Evolutionary conservation across 2,888 invertebrate species (phyloP).

Genomic region (Cinara cedri): DNA sequence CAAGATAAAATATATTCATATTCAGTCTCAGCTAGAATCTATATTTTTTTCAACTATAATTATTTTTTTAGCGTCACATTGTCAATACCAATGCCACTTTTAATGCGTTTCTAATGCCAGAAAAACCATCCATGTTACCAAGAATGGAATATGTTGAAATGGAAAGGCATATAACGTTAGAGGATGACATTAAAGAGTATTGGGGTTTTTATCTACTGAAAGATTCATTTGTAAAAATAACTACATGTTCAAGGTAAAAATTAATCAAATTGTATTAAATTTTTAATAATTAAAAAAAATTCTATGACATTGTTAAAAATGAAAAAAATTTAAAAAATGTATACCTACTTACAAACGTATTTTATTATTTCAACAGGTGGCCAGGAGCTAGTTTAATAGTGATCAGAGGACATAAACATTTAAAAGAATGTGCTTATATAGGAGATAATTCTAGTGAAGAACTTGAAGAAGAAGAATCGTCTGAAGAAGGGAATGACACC

Average conservation of each 20-base stretch:
- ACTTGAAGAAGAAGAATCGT: conserved; percentile 68
- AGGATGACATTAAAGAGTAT: conserved; percentile 81
- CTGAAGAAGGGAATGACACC: conserved; percentile 62
- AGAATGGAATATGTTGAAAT: conserved; percentile 71
- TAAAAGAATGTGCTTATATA: conserved; percentile 80
- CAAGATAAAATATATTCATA: too few relatives aligned
- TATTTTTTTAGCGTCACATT: conserved; percentile 68
- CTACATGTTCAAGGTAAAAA: conserved; percentile 75
- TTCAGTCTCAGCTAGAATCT: too few relatives aligned
- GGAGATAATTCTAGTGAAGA: conserved; percentile 82
- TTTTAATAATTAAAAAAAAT: not conserved
- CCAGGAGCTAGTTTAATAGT: conserved; percentile 79
- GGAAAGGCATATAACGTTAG: conserved; percentile 73
- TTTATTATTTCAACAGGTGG: conserved; percentile 66
- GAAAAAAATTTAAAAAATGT: not conserved
- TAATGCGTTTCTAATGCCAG: conserved; percentile 75
- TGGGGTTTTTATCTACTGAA: conserved; percentile 81
- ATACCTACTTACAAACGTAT: not conserved
- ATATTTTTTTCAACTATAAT: not conserved
- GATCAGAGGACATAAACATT: conserved; percentile 77
- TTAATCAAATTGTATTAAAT: not conserved
- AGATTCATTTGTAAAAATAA: conserved; percentile 76
- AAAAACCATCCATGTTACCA: conserved; percentile 68
- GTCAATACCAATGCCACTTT: conserved; percentile 75
- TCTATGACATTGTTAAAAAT: not conserved